Conservation (phyloP, 1,140 invertebrate species). For the Bombus polaris region DNA sequence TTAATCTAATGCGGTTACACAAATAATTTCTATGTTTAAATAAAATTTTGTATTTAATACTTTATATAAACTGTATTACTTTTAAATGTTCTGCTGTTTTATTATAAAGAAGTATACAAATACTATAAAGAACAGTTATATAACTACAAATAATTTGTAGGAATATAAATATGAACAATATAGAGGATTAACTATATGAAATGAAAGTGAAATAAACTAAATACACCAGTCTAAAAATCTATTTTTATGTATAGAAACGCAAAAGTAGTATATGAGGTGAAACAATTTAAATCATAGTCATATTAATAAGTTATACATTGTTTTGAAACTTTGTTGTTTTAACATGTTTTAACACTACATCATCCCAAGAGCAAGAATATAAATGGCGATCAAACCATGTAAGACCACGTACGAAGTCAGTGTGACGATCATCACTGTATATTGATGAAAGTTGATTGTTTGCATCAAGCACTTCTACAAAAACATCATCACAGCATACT, state of each 20-base stretch:
- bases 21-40: background rate
- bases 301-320: slow-evolving; percentile 4
- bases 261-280: slow-evolving; percentile 15
- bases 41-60: background rate
- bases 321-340: background rate
- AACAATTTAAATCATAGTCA: slow-evolving; percentile 22
- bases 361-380: slow-evolving; percentile 79
- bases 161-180: slow-evolving; percentile 19
- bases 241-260: slow-evolving; percentile 28
- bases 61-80: background rate
- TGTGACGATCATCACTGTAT: slow-evolving; percentile 70
- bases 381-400: slow-evolving; percentile 76
- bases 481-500: slow-evolving; percentile 73
- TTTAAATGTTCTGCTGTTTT: background rate
- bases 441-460: slow-evolving; percentile 59
- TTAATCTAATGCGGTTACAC: background rate
- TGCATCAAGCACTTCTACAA: slow-evolving; percentile 73
- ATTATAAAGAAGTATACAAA: slow-evolving; percentile 5
- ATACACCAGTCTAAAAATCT: slow-evolving; percentile 3
- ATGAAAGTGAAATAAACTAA: slow-evolving; percentile 2
- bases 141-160: background rate
- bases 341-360: slow-evolving; percentile 70
- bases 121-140: background rate
- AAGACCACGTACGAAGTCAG: slow-evolving; percentile 77
- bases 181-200: background rate